Evolutionary conservation across 2,888 invertebrate genomes (phyloP).

Genomic region (Ectemnius cavifrons): DNA sequence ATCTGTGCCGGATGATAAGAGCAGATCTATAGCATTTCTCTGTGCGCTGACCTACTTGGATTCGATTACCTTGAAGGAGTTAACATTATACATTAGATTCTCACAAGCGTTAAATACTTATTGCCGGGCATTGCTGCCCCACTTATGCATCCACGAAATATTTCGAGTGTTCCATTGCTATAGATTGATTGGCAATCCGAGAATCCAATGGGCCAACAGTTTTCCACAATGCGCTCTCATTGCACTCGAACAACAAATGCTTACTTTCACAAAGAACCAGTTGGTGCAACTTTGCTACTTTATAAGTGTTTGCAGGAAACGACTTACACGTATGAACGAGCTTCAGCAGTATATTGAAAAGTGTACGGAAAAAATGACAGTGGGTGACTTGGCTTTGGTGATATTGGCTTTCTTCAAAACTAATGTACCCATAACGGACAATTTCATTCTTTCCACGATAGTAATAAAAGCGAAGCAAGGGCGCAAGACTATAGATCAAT

Average conservation of each 20-base stretch:
- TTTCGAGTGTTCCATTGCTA: not conserved
- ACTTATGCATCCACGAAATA: not conserved
- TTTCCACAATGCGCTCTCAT: not conserved
- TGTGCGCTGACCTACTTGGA: not conserved
- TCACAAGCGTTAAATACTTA: not conserved
- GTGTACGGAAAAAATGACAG: conserved; percentile 80
- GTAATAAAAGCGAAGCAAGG: conserved; percentile 80
- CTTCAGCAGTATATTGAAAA: conserved; percentile 81
- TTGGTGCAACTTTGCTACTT: conserved; percentile 85
- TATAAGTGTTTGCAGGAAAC: conserved; percentile 81
- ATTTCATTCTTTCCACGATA: conserved; percentile 79
- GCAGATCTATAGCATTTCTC: not conserved
- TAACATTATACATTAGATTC: not conserved
- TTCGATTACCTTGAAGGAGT: not conserved
- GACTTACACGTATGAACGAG: conserved; percentile 82
- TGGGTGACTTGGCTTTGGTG: conserved; percentile 85
- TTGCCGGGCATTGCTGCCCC: not conserved
- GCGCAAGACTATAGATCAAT: conserved; percentile 81
- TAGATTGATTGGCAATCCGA: not conserved
- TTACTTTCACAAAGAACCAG: not conserved
- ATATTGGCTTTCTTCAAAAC: conserved; percentile 90
- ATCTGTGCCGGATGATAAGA: no score
- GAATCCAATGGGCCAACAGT: not conserved
- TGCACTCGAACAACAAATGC: not conserved
- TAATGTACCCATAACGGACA: conserved; percentile 82